Percentiles rank a stretch among this genome's conserved stretches.
Evolutionary conservation across 2,113 vertebrate species (phyloP).

Genomic region (Epinephelus cyanopodus): DNA sequence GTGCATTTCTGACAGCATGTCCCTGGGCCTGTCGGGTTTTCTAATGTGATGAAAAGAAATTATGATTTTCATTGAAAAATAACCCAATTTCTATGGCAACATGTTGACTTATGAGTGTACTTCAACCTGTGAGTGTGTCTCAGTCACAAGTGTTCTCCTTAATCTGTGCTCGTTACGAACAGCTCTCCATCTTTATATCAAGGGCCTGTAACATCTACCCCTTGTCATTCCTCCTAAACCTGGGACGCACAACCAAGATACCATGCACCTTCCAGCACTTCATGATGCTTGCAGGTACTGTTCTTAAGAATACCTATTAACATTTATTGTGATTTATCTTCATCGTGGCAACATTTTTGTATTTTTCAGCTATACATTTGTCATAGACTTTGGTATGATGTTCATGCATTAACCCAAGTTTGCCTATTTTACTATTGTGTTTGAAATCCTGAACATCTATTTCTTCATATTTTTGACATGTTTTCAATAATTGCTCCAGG

Average conservation of each 20-base stretch:
- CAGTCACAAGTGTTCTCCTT: conserved; percentile 73
- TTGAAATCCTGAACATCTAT: too few species aligned
- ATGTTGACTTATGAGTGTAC: background rate
- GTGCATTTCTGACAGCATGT: background rate
- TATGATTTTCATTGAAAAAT: background rate
- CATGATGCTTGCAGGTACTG: conserved; percentile 93
- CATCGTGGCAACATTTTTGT: background rate
- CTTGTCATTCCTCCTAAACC: conserved; percentile 89
- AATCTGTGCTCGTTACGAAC: conserved; percentile 55
- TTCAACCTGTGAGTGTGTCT: conserved; percentile 10
- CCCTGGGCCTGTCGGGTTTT: background rate
- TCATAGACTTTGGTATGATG: too few species aligned
- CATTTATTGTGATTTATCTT: background rate
- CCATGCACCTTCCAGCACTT: conserved; percentile 88
- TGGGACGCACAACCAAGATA: conserved; percentile 87
- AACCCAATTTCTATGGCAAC: background rate
- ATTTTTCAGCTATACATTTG: too few species aligned
- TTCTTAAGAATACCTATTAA: background rate
- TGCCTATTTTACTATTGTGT: too few species aligned
- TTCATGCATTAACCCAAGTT: too few species aligned
- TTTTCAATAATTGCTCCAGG: too few species aligned
- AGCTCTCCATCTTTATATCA: conserved; percentile 89
- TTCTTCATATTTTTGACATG: too few species aligned
- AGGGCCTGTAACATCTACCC: conserved; percentile 91
- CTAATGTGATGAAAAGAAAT: background rate